Evolutionary conservation across 2,888 invertebrate genomes (phyloP).

Genomic region (Dolichomitus sp.): DNA sequence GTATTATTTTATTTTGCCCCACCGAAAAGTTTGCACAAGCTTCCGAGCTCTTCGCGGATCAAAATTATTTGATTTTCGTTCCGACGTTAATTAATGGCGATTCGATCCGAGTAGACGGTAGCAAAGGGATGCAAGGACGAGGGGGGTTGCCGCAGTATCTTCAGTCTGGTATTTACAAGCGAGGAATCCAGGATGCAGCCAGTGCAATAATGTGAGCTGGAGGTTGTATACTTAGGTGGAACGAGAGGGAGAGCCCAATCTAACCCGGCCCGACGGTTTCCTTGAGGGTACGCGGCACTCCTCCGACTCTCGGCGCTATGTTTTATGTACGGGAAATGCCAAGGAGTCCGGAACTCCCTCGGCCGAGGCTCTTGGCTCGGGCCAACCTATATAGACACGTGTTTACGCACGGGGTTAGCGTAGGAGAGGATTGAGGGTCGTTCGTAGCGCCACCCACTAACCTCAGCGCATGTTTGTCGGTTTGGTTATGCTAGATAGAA

Average conservation of each 20-base stretch:
- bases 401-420: constrained; percentile 50
- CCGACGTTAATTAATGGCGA: constrained; percentile 43
- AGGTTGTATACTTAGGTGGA: constrained; percentile 48
- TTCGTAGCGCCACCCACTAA: constrained; percentile 1
- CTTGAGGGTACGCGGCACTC: constrained; percentile 25
- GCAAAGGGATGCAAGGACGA: not conserved
- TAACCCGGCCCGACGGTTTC: constrained; percentile 36
- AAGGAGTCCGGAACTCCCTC: constrained; percentile 41
- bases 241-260: constrained; percentile 37
- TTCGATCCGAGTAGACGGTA: constrained; percentile 17
- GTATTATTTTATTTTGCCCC: not conserved
- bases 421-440: constrained; percentile 4
- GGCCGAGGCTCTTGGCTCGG: constrained; percentile 17
- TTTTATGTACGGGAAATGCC: constrained; percentile 57
- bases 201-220: constrained; percentile 55
- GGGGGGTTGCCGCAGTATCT: constrained; percentile 33
- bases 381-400: constrained; percentile 34
- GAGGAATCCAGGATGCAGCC: constrained; percentile 44
- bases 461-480: not conserved
- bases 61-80: constrained; percentile 33
- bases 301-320: constrained; percentile 30
- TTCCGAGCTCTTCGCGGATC: not conserved
- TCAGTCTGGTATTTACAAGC: constrained; percentile 54
- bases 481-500: constrained; percentile 32
- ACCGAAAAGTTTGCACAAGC: not conserved